phyloP scores from a whole-genome alignment of 2,888 invertebrate genomes.

The Hylaea fasciaria region DNA sequence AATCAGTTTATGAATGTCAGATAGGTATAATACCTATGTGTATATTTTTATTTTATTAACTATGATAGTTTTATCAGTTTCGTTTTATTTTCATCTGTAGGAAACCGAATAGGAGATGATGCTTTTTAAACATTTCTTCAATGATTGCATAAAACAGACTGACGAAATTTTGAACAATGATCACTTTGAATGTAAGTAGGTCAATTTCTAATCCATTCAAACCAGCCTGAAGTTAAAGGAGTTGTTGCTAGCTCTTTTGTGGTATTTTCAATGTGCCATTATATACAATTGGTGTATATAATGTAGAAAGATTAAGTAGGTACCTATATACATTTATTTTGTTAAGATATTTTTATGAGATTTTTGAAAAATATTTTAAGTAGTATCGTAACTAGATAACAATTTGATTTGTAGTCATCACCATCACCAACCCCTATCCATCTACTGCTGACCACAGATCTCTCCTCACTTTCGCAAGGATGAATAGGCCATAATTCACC shows the following conservation, averaged over 20 bases:
- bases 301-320: too few relatives aligned
- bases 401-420: too few relatives aligned
- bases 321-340: too few relatives aligned
- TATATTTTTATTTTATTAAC: constrained; percentile 1
- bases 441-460: too few relatives aligned
- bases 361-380: too few relatives aligned
- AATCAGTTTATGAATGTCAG: neutral
- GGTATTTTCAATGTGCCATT: constrained; percentile 3
- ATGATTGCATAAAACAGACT: constrained; percentile 25
- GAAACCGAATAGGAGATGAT: constrained; percentile 5
- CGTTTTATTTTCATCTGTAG: constrained; percentile 2
- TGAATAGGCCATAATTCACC: too few relatives aligned
- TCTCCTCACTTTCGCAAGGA: too few relatives aligned
- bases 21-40: too few relatives aligned
- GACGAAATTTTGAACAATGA: constrained; percentile 52
- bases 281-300: constrained; percentile 10
- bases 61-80: constrained; percentile 5
- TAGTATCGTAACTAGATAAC: too few relatives aligned
- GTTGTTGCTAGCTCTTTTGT: constrained; percentile 37
- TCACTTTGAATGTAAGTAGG: constrained; percentile 60
- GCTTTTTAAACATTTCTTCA: neutral
- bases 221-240: constrained; percentile 46
- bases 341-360: too few relatives aligned
- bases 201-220: constrained; percentile 70
- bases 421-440: too few relatives aligned